Base-by-base conservation (phyloP, 2,113 vertebrate species). In the Gorsachius goisagi region DNA sequence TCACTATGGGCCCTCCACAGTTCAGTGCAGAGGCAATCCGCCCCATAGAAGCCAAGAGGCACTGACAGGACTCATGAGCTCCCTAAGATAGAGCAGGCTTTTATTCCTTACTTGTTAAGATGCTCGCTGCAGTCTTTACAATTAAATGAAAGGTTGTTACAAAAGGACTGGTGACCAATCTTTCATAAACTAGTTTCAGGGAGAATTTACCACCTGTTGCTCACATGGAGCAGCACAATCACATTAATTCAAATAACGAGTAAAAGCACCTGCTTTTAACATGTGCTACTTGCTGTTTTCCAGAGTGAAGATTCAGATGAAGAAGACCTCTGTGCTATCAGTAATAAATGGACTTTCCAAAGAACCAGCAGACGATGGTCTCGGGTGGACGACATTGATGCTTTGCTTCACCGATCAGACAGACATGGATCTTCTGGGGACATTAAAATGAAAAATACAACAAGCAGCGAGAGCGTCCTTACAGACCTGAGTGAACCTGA, bases 291-390 rank as follows among this genome's bases (percentile, higher is more conserved):
- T 97, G 24, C 8, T 97, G 50, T 97, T 88, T 93, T 90, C 24
- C 86, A 99, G 99, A 98, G 98, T 95, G 99, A 99, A 90, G 99
- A 99, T 97, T 99, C 99, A 6, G 99, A 99, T 98, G 99, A 99
- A 96, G 99, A 99, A 96, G 99, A 99, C 53, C 98, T 98, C 26
- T 97, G 99, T 96, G 99, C 99, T 59, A 99, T 99, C 98, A 99
- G 99, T 94, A 99, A 98, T 97, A 98, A 99, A 98, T 99, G 99
- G 99, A 99, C 99, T 41, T 99, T 99, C 90, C 99, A 99, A 97
- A 98, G 99, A 98, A 98, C 98, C 92, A 99, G 99, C 96, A 98
- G 98, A 45, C 98, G 99, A 91, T 99, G 99, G 99, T 99, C 99
- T 91, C 99, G 99, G 28, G 98, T 99, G 77, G 99, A 99, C 56